Evolutionary conservation across 2,888 invertebrate genomes (phyloP).

Genomic region (Campoplex capitator): DNA sequence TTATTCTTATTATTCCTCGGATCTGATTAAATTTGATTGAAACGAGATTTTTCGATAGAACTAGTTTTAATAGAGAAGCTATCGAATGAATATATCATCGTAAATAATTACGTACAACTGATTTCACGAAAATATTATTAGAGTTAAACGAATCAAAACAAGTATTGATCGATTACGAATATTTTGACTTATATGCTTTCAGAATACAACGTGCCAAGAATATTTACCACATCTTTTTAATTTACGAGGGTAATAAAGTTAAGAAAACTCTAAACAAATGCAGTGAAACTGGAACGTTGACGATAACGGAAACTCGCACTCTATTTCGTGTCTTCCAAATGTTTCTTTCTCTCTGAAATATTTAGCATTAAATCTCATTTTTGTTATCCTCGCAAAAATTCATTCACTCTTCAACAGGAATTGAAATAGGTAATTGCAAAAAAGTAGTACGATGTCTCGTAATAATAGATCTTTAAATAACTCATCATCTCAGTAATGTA

Average conservation of each 20-base stretch:
- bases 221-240: not conserved
- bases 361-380: slow-evolving; percentile 3
- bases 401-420: not conserved
- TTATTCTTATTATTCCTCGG: not conserved
- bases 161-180: not conserved
- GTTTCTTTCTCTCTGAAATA: slow-evolving; percentile 5
- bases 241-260: slow-evolving; percentile 14
- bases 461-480: not conserved
- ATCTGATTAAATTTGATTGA: not conserved
- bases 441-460: not conserved
- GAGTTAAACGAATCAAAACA: not conserved
- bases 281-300: slow-evolving; percentile 1
- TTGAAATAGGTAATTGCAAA: not conserved
- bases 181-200: slow-evolving; percentile 1
- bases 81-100: not conserved
- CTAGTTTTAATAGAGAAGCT: not conserved
- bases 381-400: not conserved
- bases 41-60: not conserved
- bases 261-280: slow-evolving; percentile 15
- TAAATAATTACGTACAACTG: not conserved
- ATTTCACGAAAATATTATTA: not conserved
- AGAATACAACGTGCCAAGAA: not conserved
- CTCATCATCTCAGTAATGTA: not conserved
- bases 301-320: not conserved
- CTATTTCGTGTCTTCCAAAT: not conserved